Conservation (phyloP, 2,113 vertebrate species). For the Aspiorhynchus laticeps region DNA sequence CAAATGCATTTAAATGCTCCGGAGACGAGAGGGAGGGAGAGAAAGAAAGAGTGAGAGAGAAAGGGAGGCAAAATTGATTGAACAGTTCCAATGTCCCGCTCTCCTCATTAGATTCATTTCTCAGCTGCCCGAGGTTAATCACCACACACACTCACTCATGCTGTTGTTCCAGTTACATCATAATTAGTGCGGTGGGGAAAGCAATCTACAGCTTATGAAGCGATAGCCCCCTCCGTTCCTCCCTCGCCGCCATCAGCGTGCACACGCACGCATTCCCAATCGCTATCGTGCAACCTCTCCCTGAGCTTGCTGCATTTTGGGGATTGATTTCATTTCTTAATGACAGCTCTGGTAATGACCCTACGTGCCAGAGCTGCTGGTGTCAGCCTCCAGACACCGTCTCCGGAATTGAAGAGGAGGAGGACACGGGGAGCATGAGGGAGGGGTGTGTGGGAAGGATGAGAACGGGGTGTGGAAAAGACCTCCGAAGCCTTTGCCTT, state of each 20-base stretch:
- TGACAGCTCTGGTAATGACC: constrained; percentile 81
- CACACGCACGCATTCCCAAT: constrained; percentile 32
- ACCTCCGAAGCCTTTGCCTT: constrained; percentile 66
- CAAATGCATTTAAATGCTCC: constrained; percentile 79
- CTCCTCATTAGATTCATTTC: constrained; percentile 86
- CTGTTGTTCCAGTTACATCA: constrained; percentile 89
- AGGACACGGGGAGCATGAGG: constrained; percentile 26
- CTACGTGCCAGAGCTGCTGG: constrained; percentile 73
- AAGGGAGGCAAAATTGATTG: constrained; percentile 45
- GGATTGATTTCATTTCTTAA: constrained; percentile 85
- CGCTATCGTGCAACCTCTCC: constrained; percentile 10
- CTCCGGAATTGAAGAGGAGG: constrained; percentile 66
- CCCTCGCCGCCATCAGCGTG: constrained; percentile 9
- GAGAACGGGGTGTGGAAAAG: constrained; percentile 33
- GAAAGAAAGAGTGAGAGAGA: constrained; percentile 56
- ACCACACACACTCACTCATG: constrained; percentile 81
- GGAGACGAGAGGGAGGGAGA: constrained; percentile 67
- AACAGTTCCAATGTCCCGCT: constrained; percentile 81
- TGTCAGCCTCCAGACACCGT: constrained; percentile 67
- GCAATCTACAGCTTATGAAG: constrained; percentile 76
- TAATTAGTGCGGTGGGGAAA: constrained; percentile 84
- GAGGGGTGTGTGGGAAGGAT: background rate
- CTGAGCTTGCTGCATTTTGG: constrained; percentile 77
- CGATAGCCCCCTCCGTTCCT: constrained; percentile 68
- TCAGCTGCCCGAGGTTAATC: constrained; percentile 90